These are phyloP conservation scores for Hipparchia semele DNA, from an alignment of 2,888 invertebrate genomes.

Conservation along the genomic window DNA sequence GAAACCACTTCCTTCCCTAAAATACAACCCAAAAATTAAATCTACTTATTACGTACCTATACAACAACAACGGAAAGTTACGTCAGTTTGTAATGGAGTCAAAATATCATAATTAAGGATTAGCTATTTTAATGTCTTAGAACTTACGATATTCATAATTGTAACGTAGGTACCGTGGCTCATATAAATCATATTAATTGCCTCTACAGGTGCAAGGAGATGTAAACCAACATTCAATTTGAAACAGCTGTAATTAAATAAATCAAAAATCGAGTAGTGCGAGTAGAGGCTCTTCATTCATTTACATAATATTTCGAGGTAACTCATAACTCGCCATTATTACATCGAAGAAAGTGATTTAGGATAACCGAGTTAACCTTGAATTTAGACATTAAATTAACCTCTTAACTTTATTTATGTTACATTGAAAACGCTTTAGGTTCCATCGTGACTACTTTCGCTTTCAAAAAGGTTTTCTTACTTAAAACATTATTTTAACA, in stretches of 20 bases:
- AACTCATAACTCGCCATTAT: conserved; percentile 28
- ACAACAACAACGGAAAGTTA: no score
- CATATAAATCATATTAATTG: conserved; percentile 42
- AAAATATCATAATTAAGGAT: conserved; percentile 23
- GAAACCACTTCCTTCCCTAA: no score
- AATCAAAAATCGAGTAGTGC: conserved; percentile 32
- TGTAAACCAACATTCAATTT: conserved; percentile 37
- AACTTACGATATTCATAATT: conserved; percentile 10
- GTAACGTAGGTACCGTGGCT: not conserved
- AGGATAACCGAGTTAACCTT: conserved; percentile 26
- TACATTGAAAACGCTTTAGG: conserved; percentile 2
- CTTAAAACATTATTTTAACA: no score
- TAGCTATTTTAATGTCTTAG: conserved; percentile 23
- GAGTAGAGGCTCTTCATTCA: conserved; percentile 5
- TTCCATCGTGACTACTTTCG: conserved; percentile 1
- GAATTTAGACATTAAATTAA: conserved; percentile 14
- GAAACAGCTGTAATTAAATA: conserved; percentile 35
- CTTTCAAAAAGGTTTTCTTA: not conserved
- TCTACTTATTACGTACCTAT: no score
- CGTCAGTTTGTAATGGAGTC: not conserved
- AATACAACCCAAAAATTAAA: no score
- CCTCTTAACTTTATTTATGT: conserved; percentile 2
- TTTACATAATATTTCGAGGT: conserved; percentile 34
- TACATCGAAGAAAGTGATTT: conserved; percentile 33
- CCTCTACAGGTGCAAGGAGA: conserved; percentile 41